Evolutionary conservation across 2,113 vertebrate genomes (phyloP).

Genomic region (Halichoerus grypus): DNA sequence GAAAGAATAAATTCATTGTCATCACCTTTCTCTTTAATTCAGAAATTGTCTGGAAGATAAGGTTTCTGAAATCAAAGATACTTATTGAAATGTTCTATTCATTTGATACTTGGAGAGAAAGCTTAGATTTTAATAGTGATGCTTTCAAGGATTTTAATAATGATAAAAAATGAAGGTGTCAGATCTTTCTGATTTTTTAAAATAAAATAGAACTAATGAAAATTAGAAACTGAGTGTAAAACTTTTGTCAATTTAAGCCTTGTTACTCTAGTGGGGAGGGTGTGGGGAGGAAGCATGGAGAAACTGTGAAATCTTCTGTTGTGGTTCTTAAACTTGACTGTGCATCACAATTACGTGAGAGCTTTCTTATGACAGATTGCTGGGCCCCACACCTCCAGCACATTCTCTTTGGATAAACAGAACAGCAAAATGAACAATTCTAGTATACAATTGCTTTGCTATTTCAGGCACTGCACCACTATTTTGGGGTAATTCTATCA

Average conservation of each 20-base stretch:
- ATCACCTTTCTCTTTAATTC: conserved; percentile 40
- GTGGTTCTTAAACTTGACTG: neutral
- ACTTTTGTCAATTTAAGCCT: neutral
- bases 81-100: neutral
- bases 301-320: neutral
- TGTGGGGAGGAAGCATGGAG: neutral
- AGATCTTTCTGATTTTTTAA: conserved; percentile 21
- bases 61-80: neutral
- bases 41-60: conserved; percentile 6
- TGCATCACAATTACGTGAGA: neutral
- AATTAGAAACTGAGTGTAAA: neutral
- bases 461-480: neutral
- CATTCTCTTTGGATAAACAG: neutral
- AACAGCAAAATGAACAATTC: neutral
- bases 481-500: neutral
- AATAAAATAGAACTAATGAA: conserved; percentile 28
- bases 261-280: neutral
- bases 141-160: conserved; percentile 31
- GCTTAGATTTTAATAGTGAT: conserved; percentile 18
- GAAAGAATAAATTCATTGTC: neutral
- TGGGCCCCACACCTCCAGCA: neutral
- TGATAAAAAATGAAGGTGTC: neutral
- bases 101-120: neutral
- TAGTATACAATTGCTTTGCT: neutral
- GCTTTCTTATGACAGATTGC: neutral